Base-by-base conservation (phyloP, 1,140 invertebrate species). In the Drosophila takahashii region DNA sequence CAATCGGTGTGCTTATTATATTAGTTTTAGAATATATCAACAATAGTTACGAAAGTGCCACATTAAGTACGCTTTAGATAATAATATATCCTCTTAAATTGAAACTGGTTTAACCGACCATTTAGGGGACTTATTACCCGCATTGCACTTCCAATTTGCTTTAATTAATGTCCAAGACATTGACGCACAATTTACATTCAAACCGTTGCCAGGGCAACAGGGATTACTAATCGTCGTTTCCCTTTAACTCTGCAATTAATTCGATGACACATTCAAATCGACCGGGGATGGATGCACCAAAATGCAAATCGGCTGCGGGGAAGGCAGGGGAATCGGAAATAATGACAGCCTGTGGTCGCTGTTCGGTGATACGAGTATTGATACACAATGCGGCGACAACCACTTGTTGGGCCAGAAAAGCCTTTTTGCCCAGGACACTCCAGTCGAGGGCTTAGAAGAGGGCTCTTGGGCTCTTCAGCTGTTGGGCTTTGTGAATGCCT, bases 401-500 rank as follows among this genome's bases (percentile, higher is more conserved):
- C 73, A 76, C 72, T 76, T 76, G 72, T 76, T 76, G 72, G 61
- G 18, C 45, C 60, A 27, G 60, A 50, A 65, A 65, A 75, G 59
- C 71, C 71, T 65, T 74, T 74, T 65, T 39, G 52, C 36, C 39
- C 45, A 65, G 75, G 77, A 69, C 77, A 54, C 73, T 81, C 32
- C 65, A 56, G 51, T 54, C 58, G 56, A 85, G 66, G 59, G 78
- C 62, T 79, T 75, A 52, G 70, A 79, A 45, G 70, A 76, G 79
- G 74, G 75, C 79, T 42, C 41, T 42, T 18, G 79, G 70, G 70
- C 79, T 42, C 83, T 83, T 50, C 37, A 75, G 60, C 42, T 60
- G 76, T 65, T 76, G 67, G 69, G 79, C 83, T 79, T 81, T 87
- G 81, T 73, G 65, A 66, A 50, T 72, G 60, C 27, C 16, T 34